Conservation (phyloP, 1,140 invertebrate species). For the Argopecten irradians region DNA sequence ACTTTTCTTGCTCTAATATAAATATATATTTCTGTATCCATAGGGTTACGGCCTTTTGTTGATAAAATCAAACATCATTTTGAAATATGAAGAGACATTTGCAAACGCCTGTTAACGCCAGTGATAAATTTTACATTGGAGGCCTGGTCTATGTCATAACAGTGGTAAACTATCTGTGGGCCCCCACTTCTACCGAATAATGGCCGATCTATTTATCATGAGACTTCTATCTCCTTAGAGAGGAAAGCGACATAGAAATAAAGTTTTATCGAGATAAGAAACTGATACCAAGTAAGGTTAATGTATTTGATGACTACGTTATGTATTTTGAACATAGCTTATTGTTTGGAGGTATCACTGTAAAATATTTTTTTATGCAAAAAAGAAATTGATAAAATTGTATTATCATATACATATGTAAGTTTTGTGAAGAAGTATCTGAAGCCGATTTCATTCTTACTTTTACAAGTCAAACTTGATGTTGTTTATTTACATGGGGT, state of each 20-base stretch:
- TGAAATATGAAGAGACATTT: conserved; percentile 23
- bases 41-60: conserved; percentile 1
- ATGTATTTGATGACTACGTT: background rate
- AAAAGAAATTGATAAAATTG: conserved; percentile 11
- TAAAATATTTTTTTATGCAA: background rate
- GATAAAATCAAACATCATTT: conserved; percentile 23
- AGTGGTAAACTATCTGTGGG: background rate
- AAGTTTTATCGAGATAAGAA: background rate
- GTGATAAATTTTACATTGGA: background rate
- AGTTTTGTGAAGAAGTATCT: background rate
- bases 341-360: background rate
- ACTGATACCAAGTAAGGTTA: background rate
- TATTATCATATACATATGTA: background rate
- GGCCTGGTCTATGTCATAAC: background rate
- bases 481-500: background rate
- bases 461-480: background rate
- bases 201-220: background rate
- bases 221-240: background rate
- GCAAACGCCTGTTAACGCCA: background rate
- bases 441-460: background rate
- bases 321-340: background rate
- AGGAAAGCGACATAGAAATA: background rate
- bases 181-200: background rate
- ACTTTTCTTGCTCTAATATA: conserved; percentile 20
- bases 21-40: background rate